These are phyloP conservation scores for Parasteatoda tepidariorum DNA, from an alignment of 1,140 invertebrate genomes.

Conservation along the genomic window DNA sequence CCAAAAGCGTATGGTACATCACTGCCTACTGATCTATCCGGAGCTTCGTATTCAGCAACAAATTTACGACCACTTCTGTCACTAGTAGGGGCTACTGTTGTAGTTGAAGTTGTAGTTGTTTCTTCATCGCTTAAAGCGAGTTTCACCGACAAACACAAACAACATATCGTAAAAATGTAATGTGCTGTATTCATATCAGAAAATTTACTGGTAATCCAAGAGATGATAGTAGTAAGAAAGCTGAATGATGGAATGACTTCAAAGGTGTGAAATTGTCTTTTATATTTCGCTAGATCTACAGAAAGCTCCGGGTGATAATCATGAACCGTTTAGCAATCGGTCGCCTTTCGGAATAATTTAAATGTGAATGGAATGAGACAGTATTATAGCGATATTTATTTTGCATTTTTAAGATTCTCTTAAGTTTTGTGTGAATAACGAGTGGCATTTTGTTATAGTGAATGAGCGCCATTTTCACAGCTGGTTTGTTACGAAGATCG, in stretches of 20 bases:
- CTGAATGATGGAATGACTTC: slow-evolving; percentile 2
- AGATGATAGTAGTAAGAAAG: neutral
- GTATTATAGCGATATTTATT: neutral
- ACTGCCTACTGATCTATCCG: neutral
- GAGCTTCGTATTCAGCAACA: slow-evolving; percentile 2
- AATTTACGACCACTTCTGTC: slow-evolving; percentile 23
- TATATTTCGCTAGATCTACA: slow-evolving; percentile 6
- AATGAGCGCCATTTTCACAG: slow-evolving; percentile 8
- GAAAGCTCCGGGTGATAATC: neutral
- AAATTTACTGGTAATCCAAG: slow-evolving; percentile 26
- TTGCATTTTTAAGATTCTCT: slow-evolving; percentile 30
- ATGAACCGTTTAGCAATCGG: neutral
- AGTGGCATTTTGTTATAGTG: neutral
- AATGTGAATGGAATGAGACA: slow-evolving; percentile 30
- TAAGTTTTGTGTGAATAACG: neutral
- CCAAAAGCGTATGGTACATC: neutral
- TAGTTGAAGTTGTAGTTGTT: neutral
- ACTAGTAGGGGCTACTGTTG: neutral
- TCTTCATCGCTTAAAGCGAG: neutral
- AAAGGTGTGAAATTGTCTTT: neutral
- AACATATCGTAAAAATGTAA: neutral
- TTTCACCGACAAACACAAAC: neutral
- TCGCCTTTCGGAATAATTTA: slow-evolving; percentile 11
- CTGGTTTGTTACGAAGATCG: neutral
- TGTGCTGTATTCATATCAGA: neutral